These are phyloP conservation scores for Drosophila putrida DNA, from an alignment of 2,888 invertebrate species.

Conservation along the genomic window DNA sequence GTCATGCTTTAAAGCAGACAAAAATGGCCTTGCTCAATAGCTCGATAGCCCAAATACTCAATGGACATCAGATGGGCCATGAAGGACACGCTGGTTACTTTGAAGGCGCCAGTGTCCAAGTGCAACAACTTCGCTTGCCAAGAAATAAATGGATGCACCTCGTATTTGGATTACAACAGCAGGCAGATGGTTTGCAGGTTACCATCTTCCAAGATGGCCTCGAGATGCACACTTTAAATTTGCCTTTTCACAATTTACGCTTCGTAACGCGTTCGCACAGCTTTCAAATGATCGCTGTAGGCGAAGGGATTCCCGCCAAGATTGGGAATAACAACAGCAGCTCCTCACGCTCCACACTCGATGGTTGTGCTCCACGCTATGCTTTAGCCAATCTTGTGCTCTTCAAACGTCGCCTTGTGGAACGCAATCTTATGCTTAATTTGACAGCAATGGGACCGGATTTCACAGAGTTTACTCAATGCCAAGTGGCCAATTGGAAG, in stretches of 20 bases:
- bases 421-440: constrained; percentile 75
- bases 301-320: constrained; percentile 69
- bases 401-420: constrained; percentile 78
- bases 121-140: constrained; percentile 78
- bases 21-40: constrained; percentile 83
- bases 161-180: constrained; percentile 78
- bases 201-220: constrained; percentile 80
- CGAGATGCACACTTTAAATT: constrained; percentile 75
- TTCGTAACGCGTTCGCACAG: constrained; percentile 72
- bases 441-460: constrained; percentile 85
- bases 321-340: constrained; percentile 49
- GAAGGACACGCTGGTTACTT: constrained; percentile 62
- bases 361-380: constrained; percentile 73
- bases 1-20: constrained; percentile 83
- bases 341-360: constrained; percentile 80
- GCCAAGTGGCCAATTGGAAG: constrained; percentile 83
- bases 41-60: constrained; percentile 77
- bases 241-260: constrained; percentile 81
- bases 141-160: constrained; percentile 84
- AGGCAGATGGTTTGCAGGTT: constrained; percentile 76
- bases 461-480: constrained; percentile 83
- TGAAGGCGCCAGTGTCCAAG: constrained; percentile 76
- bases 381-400: constrained; percentile 83
- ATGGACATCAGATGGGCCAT: constrained; percentile 66
- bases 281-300: constrained; percentile 83